Base-by-base conservation (phyloP, 2,797 vertebrate genomes). In the Ctenopoma kingsleyae region DNA sequence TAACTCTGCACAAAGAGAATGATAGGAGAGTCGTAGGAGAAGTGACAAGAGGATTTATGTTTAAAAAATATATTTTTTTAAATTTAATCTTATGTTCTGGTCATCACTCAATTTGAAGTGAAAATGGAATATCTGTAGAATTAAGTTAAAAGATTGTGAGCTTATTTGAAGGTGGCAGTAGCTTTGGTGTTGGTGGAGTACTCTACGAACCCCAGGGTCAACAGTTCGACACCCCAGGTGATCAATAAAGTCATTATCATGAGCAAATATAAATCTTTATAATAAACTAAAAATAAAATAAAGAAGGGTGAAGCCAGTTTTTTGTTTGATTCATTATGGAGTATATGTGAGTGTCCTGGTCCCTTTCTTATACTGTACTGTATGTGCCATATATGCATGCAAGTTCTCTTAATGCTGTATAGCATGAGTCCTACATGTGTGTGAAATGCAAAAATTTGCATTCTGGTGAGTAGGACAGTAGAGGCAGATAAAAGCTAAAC, bases 391-490 rank as follows among this genome's bases (percentile, higher is more conserved):
- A 38, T 58, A 48, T 68, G 41, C 62, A 75, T 68, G 59, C 49
- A 66, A 27, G 15, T 40, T 59, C 46, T 43, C 67, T 69, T 44
- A 46, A 32, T 40, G 8, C 55, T 52, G 3, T 1, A 19, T 67
- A 49, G 80, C 80, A 88, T 89, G 46, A 65, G 8, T 10, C 70
- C 85, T 76, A 85, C 79, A 74, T 60, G 84, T 55, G 71, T 17
- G 61, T 40, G 63, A 81, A 71, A 69, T 74, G 70, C 65, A 65
- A 52, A 66, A 1, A 16, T 25, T 32, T 12, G 52, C 67, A 47
- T 64, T 76, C 49, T 76, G 52, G 1, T 44, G 32, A 53, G 57
- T 23, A 38, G 22, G 13, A n/a, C 27, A 16, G 12, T 15, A 41
- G 53, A 68, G 19, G 61, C 57, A 49, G 53, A 61, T 57, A 13